Conservation (phyloP, 1,140 invertebrate genomes). For the Papilio helenus region DNA sequence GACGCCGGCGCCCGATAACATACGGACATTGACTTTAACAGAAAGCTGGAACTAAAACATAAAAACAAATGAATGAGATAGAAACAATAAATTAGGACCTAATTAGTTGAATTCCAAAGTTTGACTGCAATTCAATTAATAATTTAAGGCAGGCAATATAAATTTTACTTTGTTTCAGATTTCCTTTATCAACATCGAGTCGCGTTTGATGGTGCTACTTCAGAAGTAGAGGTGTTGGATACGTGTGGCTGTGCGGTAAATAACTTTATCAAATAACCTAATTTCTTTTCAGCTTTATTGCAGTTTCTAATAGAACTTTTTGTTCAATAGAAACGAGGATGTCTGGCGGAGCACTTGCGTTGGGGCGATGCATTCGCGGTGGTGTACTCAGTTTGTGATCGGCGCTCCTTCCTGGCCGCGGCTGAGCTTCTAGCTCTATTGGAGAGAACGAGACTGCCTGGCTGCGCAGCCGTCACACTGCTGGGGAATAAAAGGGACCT, state of each 20-base stretch:
- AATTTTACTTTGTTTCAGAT: constrained; percentile 84
- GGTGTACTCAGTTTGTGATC: constrained; percentile 92
- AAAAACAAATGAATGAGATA: neutral
- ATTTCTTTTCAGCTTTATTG: constrained; percentile 31
- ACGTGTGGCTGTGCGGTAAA: constrained; percentile 90
- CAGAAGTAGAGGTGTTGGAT: constrained; percentile 91
- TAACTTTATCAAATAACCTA: constrained; percentile 52
- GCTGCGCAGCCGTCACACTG: constrained; percentile 88
- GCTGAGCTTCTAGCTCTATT: constrained; percentile 87
- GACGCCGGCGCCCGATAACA: constrained; percentile 63
- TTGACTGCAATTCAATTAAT: neutral
- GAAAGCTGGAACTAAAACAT: constrained; percentile 46
- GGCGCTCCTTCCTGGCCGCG: constrained; percentile 89
- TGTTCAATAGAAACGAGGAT: constrained; percentile 84
- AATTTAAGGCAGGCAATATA: constrained; percentile 7
- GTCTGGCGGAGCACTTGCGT: constrained; percentile 89
- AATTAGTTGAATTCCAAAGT: no score
- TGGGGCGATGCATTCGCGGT: constrained; percentile 94
- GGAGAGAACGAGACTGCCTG: constrained; percentile 86
- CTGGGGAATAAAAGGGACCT: constrained; percentile 92
- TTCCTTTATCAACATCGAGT: constrained; percentile 90
- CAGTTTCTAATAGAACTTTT: constrained; percentile 30
- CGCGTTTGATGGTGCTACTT: constrained; percentile 89
- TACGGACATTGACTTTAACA: constrained; percentile 67
- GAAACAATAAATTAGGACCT: no score